phyloP scores from a whole-genome alignment of 2,888 invertebrate genomes.

The Gymnosoma rotundatum region DNA sequence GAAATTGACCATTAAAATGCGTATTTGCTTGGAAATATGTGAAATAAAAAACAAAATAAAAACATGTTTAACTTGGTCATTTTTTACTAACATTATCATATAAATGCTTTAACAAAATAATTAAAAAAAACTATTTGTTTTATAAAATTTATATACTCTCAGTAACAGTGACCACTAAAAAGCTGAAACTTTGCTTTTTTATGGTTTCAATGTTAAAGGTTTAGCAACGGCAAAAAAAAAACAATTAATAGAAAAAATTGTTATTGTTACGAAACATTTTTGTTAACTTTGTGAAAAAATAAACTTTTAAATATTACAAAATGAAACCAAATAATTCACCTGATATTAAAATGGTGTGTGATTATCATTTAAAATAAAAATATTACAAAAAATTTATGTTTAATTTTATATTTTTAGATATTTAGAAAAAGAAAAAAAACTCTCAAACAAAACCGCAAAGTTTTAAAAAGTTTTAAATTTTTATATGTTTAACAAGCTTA shows the following conservation, averaged over 20 bases:
- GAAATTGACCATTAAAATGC: slow-evolving; percentile 17
- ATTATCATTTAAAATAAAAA: neutral
- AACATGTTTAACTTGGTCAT: neutral
- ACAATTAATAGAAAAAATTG: slow-evolving; percentile 30
- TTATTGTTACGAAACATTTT: slow-evolving; percentile 23
- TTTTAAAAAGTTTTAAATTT: slow-evolving; percentile 29
- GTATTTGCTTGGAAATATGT: slow-evolving; percentile 16
- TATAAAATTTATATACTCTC: slow-evolving; percentile 32
- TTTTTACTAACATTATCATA: neutral
- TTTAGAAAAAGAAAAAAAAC: neutral
- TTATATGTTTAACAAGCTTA: slow-evolving; percentile 34
- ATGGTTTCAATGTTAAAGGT: slow-evolving; percentile 26
- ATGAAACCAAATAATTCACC: slow-evolving; percentile 16
- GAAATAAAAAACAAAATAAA: slow-evolving; percentile 4
- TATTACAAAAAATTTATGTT: neutral
- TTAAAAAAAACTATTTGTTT: neutral
- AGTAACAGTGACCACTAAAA: slow-evolving; percentile 58
- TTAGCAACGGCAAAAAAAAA: neutral
- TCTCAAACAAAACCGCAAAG: slow-evolving; percentile 55
- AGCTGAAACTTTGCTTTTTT: slow-evolving; percentile 49
- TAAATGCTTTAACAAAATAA: neutral
- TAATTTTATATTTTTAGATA: neutral
- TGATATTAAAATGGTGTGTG: slow-evolving; percentile 2
- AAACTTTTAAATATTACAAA: neutral
- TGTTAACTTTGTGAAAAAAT: slow-evolving; percentile 16